A percentile compares a stretch with the other conserved stretches of the same genome.
Evolutionary conservation across 2,888 invertebrate genomes (phyloP).

Genomic region (Chymomyza amoena): DNA sequence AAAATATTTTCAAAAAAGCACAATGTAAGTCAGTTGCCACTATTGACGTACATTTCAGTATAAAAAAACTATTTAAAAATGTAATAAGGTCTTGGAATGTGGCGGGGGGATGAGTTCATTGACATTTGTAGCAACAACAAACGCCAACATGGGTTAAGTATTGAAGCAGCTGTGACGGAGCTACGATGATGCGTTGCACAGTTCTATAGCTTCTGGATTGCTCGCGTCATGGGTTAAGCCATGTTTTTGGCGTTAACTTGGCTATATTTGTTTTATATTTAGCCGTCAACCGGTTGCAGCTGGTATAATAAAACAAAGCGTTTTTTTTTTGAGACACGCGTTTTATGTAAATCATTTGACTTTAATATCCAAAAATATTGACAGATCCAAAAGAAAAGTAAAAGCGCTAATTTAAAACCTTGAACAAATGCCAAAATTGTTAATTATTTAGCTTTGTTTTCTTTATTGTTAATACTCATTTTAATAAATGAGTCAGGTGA

Average conservation of each 20-base stretch:
- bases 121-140: constrained; percentile 9
- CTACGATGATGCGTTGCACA: constrained; percentile 10
- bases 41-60: constrained; percentile 15
- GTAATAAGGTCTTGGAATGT: constrained; percentile 31
- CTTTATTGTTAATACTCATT: constrained; percentile 36
- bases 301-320: constrained; percentile 19
- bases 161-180: constrained; percentile 19
- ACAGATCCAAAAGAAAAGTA: constrained; percentile 18
- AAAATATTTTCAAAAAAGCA: background rate
- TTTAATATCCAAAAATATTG: constrained; percentile 12
- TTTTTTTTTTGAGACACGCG: constrained; percentile 23
- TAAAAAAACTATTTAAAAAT: constrained; percentile 32
- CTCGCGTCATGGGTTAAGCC: constrained; percentile 25
- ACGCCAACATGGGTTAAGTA: constrained; percentile 33
- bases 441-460: constrained; percentile 9
- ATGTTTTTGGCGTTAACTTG: constrained; percentile 27
- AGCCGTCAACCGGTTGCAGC: constrained; percentile 35
- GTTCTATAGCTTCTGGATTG: constrained; percentile 37
- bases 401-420: constrained; percentile 34
- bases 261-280: constrained; percentile 30
- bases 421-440: constrained; percentile 46
- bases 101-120: constrained; percentile 31
- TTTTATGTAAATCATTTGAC: constrained; percentile 29
- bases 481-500: constrained; percentile 4
- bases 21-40: background rate